Evolutionary conservation across 1,140 invertebrate species (phyloP), one percentile per base, ranked within the genome.

Genomic region (Glomeris maerens): DNA sequence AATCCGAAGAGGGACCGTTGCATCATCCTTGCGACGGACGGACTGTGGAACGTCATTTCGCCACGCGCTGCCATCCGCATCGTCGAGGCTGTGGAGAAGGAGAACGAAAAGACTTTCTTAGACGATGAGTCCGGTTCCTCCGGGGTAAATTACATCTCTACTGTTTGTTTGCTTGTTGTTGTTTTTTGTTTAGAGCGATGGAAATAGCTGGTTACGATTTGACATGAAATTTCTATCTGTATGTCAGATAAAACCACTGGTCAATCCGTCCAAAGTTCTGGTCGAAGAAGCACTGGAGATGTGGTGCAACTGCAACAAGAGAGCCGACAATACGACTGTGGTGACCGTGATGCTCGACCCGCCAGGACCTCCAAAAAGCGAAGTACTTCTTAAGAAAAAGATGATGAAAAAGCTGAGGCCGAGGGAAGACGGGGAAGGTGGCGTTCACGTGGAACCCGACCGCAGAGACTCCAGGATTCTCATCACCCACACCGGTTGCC

Each of bases 321-420:
- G 88, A 27, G 90, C 92, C 7, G 92, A 97, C 68, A 97, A 97
- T 65, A 94, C 89, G 2, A 92, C 85, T 47, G 90, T 90, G 39
- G 83, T 96, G 3, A 93, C 90, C 28, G 72, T 95, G 21, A 84
- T 94, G 76, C 71, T 95, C 45, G 89, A 95, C 67, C 88, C 88
- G 50, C 84, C 87, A 3, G 86, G 85, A 2, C 80, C 83, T n/a
- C 80, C 83, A 17, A 62, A 60, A 50, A 59, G 62, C 55, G 59
- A 64, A 53, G 63, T 63, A 22, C 36, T 57, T 2, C 22, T 56
- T 20, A 27, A 52, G 17, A 53, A 56, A 45, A 52, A 47, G 29
- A 50, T 56, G 27, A 49, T 57, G 46, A 47, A 55, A 27, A 47
- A 53, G 52, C 44, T 57, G 38, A 26, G 56, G n/a, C 56, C 56